Conservation (phyloP, 2,797 vertebrate species). For the Manis javanica region DNA sequence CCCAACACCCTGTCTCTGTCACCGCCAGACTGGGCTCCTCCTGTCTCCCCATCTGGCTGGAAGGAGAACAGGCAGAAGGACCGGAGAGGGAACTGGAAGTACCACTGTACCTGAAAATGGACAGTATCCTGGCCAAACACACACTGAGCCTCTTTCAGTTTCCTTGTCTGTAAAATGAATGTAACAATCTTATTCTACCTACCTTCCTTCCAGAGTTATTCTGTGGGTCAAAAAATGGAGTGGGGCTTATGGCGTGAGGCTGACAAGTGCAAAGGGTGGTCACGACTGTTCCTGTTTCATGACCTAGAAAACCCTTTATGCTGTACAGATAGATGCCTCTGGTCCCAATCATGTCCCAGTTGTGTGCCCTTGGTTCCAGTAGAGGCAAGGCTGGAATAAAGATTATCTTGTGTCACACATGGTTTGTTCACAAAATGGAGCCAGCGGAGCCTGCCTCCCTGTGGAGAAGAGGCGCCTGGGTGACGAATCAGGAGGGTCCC, state of each 20-base stretch:
- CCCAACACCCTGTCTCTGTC: background rate
- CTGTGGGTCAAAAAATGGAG: background rate
- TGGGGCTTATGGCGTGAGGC: background rate
- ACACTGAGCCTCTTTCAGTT: background rate
- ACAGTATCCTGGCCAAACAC: background rate
- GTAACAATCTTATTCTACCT: accelerated
- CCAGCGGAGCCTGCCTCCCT: background rate
- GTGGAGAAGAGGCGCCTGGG: background rate
- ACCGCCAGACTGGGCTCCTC: background rate
- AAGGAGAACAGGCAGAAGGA: background rate
- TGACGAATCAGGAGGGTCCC: background rate
- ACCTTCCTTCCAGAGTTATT: background rate
- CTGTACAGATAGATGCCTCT: background rate
- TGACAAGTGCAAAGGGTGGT: background rate
- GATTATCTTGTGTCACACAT: background rate
- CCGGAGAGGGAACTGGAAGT: background rate
- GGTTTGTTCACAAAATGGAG: background rate
- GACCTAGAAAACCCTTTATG: background rate
- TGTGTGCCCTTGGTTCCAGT: background rate
- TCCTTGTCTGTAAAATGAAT: background rate
- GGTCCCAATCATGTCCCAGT: background rate
- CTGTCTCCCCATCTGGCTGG: background rate
- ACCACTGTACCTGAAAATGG: background rate
- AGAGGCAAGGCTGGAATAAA: background rate
- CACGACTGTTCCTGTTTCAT: background rate